Evolutionary conservation across 2,113 vertebrate genomes (phyloP).

Genomic region (Rhea pennata): DNA sequence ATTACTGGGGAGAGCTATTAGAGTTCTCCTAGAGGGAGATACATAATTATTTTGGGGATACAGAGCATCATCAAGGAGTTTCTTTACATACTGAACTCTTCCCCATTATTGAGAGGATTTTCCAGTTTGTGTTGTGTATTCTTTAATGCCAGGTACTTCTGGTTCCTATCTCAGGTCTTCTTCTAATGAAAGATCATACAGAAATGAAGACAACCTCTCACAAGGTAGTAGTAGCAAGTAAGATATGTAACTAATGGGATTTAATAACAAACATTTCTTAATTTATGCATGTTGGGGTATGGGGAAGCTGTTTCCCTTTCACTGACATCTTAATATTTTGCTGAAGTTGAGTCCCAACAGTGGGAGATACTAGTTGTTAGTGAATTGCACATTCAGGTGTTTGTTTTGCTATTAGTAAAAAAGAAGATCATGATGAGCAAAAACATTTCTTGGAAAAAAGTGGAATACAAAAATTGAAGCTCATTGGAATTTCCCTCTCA

Average conservation of each 20-base stretch:
- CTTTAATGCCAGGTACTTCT: background rate
- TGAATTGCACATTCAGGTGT: background rate
- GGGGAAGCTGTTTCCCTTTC: background rate
- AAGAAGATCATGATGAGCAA: background rate
- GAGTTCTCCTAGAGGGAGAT: background rate
- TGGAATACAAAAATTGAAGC: background rate
- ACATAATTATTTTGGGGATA: conserved; percentile 10
- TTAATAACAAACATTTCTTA: background rate
- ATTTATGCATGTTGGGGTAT: background rate
- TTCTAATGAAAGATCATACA: background rate
- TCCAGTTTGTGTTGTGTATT: background rate
- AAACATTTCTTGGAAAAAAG: background rate
- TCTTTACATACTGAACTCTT: background rate
- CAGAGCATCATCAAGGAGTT: background rate
- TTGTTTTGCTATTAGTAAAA: background rate
- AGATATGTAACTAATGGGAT: background rate
- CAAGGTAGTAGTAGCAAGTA: background rate
- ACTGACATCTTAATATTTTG: background rate
- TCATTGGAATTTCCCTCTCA: background rate
- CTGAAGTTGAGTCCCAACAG: background rate
- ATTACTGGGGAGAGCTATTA: conserved; percentile 1
- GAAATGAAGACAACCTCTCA: background rate
- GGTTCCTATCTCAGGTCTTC: background rate
- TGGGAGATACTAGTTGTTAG: background rate
- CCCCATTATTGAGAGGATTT: background rate